Evolutionary conservation across 2,113 vertebrate species (phyloP).

Genomic region (Heterotis niloticus): DNA sequence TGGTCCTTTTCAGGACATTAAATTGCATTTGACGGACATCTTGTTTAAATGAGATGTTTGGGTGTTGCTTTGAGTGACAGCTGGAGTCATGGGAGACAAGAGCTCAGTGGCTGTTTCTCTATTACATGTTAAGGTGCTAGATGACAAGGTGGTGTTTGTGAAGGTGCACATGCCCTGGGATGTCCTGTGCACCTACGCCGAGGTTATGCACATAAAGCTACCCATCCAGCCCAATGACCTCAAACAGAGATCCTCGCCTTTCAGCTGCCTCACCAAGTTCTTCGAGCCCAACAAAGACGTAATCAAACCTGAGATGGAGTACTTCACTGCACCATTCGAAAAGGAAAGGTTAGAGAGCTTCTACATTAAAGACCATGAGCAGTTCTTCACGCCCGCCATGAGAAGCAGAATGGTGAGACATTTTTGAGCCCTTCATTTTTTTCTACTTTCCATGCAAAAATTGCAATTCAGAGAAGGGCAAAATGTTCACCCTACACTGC

Average conservation of each 20-base stretch:
- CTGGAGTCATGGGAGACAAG: not conserved
- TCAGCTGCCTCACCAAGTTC: conserved; percentile 72
- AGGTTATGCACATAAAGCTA: conserved; percentile 87
- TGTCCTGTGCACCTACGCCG: conserved; percentile 77
- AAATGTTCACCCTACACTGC: too few species aligned
- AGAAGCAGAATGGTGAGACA: conserved; percentile 83
- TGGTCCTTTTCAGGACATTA: not conserved
- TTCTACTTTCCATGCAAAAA: not conserved
- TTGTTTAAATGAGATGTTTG: not conserved
- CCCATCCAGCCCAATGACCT: conserved; percentile 78
- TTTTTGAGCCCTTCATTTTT: not conserved
- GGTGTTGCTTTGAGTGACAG: not conserved
- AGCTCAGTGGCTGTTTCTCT: too few species aligned
- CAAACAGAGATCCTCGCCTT: conserved; percentile 62
- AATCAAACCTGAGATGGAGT: conserved; percentile 78
- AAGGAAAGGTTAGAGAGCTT: conserved; percentile 72
- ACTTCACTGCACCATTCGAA: conserved; percentile 84
- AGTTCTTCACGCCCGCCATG: conserved; percentile 84
- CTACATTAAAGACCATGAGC: conserved; percentile 69
- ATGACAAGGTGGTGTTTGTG: conserved; percentile 76
- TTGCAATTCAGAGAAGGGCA: too few species aligned
- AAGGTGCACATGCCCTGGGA: conserved; percentile 90
- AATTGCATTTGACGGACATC: not conserved
- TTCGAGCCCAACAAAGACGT: conserved; percentile 75
- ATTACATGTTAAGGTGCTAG: conserved; percentile 62